Evolutionary conservation across 2,113 vertebrate species (phyloP).

Genomic region (Eulemur macaco): DNA sequence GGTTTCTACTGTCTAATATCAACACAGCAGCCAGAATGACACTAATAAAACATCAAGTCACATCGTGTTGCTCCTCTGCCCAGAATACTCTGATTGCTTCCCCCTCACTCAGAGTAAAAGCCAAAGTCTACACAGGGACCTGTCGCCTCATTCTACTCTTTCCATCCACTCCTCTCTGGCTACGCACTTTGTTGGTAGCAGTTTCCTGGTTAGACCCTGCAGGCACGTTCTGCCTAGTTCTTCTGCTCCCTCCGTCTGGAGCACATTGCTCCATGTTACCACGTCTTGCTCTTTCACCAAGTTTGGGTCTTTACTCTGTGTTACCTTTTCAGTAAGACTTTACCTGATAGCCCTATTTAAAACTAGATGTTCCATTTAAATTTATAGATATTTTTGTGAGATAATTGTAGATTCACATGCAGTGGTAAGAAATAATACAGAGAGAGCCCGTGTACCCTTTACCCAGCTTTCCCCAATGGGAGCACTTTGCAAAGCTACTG

Average conservation of each 20-base stretch:
- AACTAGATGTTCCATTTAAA: neutral
- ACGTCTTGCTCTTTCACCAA: neutral
- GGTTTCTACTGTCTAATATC: neutral
- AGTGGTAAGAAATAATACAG: neutral
- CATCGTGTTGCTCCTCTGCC: neutral
- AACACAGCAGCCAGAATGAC: neutral
- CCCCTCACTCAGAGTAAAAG: neutral
- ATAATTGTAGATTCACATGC: neutral
- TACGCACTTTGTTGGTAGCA: too few species aligned
- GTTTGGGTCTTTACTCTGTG: neutral
- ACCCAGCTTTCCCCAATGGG: neutral
- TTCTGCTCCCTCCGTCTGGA: neutral
- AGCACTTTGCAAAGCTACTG: neutral
- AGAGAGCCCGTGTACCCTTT: neutral
- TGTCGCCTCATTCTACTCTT: neutral
- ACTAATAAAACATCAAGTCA: neutral
- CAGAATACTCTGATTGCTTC: neutral
- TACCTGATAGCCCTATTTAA: too few species aligned
- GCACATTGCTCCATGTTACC: neutral
- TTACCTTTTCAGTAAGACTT: neutral
- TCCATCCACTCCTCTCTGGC: neutral
- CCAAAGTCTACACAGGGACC: neutral
- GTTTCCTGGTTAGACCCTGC: neutral
- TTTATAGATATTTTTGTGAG: neutral
- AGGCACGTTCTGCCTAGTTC: neutral